Conservation (phyloP, 2,797 vertebrate genomes). For the Acipenser oxyrinchus region DNA sequence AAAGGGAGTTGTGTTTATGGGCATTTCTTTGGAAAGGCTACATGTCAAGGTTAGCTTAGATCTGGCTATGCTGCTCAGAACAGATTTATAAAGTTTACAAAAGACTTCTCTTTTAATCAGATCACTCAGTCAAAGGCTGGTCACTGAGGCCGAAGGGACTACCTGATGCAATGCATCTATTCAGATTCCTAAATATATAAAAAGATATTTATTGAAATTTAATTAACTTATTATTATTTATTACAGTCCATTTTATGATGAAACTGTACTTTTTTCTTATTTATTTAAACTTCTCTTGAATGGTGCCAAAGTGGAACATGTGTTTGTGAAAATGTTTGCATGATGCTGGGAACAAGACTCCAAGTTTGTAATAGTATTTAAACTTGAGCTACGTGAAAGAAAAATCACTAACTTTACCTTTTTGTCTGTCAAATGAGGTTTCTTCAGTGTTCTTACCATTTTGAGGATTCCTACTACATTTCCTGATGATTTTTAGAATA, state of each 20-base stretch:
- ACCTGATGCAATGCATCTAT: conserved; percentile 73
- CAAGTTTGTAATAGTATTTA: conserved; percentile 40
- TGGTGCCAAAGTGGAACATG: conserved; percentile 80
- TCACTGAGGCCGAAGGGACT: conserved; percentile 65
- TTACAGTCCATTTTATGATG: conserved; percentile 81
- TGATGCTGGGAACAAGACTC: conserved; percentile 52
- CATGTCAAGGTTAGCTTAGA: conserved; percentile 39
- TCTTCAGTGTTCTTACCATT: no score
- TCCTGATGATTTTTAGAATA: no score
- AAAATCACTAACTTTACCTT: conserved; percentile 74
- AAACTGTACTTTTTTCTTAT: conserved; percentile 77
- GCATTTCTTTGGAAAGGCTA: conserved; percentile 34
- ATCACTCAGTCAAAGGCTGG: conserved; percentile 54
- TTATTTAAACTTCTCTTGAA: conserved; percentile 82
- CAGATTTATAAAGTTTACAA: conserved; percentile 58
- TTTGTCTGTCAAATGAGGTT: conserved; percentile 9
- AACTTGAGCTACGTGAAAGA: conserved; percentile 23
- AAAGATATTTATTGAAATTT: conserved; percentile 97
- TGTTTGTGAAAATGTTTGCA: conserved; percentile 38
- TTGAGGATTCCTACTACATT: no score
- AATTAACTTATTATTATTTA: conserved; percentile 99
- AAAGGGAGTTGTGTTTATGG: conserved; percentile 45
- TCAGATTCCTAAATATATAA: conserved; percentile 73
- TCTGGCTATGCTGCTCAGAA: conserved; percentile 31
- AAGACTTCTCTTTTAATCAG: conserved; percentile 48